Base-by-base conservation (phyloP, 30 jellyfish, hydroid and myxozoan species). In the Pseudorhiza aurosa region DNA sequence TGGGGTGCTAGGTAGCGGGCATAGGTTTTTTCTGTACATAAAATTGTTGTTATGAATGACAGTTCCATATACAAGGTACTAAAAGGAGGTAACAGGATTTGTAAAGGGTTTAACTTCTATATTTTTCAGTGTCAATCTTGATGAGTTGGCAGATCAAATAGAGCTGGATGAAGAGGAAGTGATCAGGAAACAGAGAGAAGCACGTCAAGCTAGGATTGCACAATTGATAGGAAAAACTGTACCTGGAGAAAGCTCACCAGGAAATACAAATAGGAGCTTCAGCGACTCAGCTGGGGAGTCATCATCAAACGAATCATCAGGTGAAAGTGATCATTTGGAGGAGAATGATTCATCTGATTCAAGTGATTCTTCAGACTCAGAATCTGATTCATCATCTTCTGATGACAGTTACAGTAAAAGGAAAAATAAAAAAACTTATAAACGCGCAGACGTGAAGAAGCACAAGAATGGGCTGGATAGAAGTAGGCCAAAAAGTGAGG, bases 91-190 rank as follows among this genome's bases (percentile, higher is more conserved):
- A n/a, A n/a, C n/a, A n/a, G n/a, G n/a, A n/a, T n/a, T n/a, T n/a
- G n/a, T n/a, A n/a, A n/a, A 9, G 33, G 21, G 4, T 47, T 19
- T 72, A 3, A 4, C 37, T 36, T 33, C 55, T 32, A 30, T 45
- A 9, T 28, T 12, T 57, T 71, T 28, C 74, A 85, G 96, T 47
- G 76, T 92, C 1, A 92, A 92, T 53, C 94, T 92, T 68, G 98
- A 92, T 78, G 98, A 80, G 10, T 64, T 92, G 60, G 96, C 98
- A 15, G 98, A 92, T 15, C 68, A 53, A 49, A 92, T 92, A 95
- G 98, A 92, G 35, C 88, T 92, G 1, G 98, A 92, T 49, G 98
- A 92, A 65, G 98, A 92, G 46, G 95, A 77, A 44, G 27, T 92
- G 8, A 85, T 92, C 3, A 81, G 77, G 43, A 80, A 75, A 67